A percentile compares a stretch with the other conserved stretches of the same genome.
Evolutionary conservation across 2,113 vertebrate genomes (phyloP).

Genomic region (Ammospiza nelsoni): DNA sequence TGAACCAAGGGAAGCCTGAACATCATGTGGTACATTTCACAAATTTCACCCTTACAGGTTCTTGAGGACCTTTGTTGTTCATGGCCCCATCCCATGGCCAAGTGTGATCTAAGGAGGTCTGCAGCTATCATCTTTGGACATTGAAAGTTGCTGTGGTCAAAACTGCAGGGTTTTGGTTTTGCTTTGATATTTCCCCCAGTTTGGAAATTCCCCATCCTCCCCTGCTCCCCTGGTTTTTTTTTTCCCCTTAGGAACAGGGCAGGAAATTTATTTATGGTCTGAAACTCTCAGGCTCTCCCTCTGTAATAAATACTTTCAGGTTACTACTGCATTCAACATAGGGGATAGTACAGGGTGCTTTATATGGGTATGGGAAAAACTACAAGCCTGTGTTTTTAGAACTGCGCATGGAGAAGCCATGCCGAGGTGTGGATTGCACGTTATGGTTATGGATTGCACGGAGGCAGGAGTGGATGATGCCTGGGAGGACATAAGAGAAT

Average conservation of each 20-base stretch:
- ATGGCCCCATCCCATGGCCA: not conserved
- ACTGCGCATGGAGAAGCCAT: not conserved
- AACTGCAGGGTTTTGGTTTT: not conserved
- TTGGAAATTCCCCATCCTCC: not conserved
- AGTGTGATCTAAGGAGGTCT: not conserved
- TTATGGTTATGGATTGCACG: fast-evolving
- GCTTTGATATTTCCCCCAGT: not conserved
- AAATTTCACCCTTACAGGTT: not conserved
- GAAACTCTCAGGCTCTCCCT: not conserved
- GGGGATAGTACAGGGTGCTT: too few relatives aligned
- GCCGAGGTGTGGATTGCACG: not conserved
- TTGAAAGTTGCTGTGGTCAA: not conserved
- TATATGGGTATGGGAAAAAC: not conserved
- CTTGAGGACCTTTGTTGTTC: not conserved
- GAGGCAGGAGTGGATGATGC: fast-evolving
- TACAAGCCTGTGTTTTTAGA: not conserved
- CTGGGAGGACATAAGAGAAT: not conserved
- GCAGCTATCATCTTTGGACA: not conserved
- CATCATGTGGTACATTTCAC: not conserved
- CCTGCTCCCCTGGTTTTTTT: fast-evolving
- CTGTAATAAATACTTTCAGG: not conserved
- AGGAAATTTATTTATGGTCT: not conserved
- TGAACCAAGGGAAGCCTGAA: not conserved
- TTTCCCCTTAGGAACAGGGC: not conserved
- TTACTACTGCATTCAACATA: fast-evolving